Evolutionary conservation across 1,140 invertebrate genomes (phyloP), one percentile per base, ranked within the genome.

Genomic region (Ridgeia piscesae): DNA sequence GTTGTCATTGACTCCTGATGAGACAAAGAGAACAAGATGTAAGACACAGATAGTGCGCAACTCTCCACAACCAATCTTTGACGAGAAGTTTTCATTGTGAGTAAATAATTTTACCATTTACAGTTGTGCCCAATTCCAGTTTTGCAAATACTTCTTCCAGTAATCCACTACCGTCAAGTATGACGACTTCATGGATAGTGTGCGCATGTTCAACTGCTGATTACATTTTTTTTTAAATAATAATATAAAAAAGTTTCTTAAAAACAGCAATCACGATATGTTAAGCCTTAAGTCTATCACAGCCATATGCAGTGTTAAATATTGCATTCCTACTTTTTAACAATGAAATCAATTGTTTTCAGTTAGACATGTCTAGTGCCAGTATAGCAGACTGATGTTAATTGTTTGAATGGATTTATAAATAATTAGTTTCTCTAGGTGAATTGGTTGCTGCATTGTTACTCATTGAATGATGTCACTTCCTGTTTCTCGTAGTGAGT

Each of bases 51-150:
- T 96, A 0, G 94, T 96, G 1, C 94, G 94, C 6, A 94, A 96
- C 92, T 95, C 96, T 33, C 96, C 95, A 93, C 95, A 96, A 94
- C 95, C 95, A 0, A 93, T 95, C 34, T 97, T 96, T 95, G 96
- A 97, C 94, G 95, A 96, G 58, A 96, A 96, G 93, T 96, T 97
- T 92, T 96, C 95, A 34, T 95, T 96, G 95, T 95, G 94, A 95
- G 95, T 95, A 31, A 77, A 35, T 21, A 77, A 21, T 77, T 31
- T 77, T 77, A 21, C 27, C 27, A n/a, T 77, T 4, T 77, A 14
- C 2, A 14, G 4, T 77, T 9, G 58, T 77, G 58, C 4, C 27
- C 58, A 77, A 0, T 77, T 77, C 17, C 58, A 77, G 17, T 77
- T 77, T 77, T 2, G 2, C 11, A 77, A 77, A 17, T 14, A 77